phyloP scores from a whole-genome alignment of 2,888 invertebrate species.

The Hyposoter dolosus region DNA sequence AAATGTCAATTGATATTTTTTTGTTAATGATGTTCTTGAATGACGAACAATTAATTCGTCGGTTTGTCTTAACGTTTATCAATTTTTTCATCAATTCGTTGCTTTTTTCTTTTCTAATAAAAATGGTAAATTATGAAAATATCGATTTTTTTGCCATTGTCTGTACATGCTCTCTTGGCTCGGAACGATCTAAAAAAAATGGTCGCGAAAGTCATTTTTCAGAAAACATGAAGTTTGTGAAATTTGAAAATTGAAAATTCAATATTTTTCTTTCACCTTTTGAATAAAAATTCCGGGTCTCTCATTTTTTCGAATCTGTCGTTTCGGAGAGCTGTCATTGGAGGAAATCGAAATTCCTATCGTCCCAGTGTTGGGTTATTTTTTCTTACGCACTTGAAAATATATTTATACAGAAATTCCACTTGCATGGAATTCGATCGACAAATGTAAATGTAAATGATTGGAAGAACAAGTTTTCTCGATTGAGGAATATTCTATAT shows the following conservation, averaged over 20 bases:
- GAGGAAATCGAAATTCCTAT: not conserved
- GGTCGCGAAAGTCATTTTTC: not conserved
- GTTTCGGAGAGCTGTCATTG: not conserved
- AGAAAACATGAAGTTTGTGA: not conserved
- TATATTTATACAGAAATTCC: not conserved
- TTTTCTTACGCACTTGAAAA: not conserved
- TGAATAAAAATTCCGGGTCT: not conserved
- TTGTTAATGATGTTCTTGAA: not conserved
- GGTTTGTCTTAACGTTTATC: not conserved
- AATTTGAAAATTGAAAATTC: not conserved
- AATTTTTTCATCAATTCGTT: not conserved
- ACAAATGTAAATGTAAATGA: not conserved
- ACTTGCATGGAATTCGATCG: not conserved
- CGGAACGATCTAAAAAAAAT: not conserved
- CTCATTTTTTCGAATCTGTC: not conserved
- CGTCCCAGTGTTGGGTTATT: not conserved
- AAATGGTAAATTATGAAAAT: not conserved
- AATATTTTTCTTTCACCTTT: not conserved
- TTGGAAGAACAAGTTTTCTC: not conserved
- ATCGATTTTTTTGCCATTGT: not conserved
- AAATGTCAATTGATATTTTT: not conserved
- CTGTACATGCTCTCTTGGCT: not conserved
- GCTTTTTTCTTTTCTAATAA: not conserved
- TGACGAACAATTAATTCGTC: not conserved
- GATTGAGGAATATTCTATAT: not conserved